These are phyloP conservation scores for Ametastegia equiseti DNA, from an alignment of 2,888 invertebrate species.

Conservation along the genomic window DNA sequence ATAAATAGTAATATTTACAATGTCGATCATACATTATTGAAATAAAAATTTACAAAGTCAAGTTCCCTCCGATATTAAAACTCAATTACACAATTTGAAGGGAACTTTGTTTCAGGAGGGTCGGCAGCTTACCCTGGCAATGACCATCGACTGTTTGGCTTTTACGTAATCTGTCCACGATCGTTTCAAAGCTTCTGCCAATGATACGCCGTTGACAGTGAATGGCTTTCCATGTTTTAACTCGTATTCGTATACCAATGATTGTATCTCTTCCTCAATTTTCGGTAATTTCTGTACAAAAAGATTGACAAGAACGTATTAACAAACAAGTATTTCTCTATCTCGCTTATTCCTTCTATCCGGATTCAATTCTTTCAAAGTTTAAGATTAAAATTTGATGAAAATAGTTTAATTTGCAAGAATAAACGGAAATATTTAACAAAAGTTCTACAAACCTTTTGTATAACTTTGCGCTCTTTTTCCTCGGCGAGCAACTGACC, in stretches of 20 bases:
- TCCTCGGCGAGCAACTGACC: conserved; percentile 92
- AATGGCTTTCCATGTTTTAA: conserved; percentile 78
- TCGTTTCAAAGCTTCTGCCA: conserved; percentile 80
- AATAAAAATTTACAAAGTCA: neutral
- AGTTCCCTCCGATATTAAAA: neutral
- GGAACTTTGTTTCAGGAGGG: neutral
- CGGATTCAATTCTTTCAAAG: neutral
- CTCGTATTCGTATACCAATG: conserved; percentile 79
- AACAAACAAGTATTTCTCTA: neutral
- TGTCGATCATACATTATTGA: too few species aligned
- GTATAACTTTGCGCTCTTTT: conserved; percentile 88
- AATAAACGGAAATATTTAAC: neutral
- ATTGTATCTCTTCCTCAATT: conserved; percentile 82
- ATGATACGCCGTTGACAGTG: conserved; percentile 81
- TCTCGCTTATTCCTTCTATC: neutral
- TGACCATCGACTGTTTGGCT: conserved; percentile 73
- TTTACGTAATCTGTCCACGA: conserved; percentile 82
- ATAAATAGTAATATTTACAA: neutral
- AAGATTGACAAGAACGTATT: conserved; percentile 29
- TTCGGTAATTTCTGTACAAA: conserved; percentile 81
- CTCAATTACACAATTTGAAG: neutral
- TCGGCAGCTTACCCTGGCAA: conserved; percentile 65
- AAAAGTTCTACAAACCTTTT: conserved; percentile 73
- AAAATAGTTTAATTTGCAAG: conserved; percentile 1
- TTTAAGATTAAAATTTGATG: too few species aligned